A percentile compares a stretch with the other conserved stretches of the same genome.
phyloP scores from a whole-genome alignment of 2,888 invertebrate species.

The Aspidiotus rigidus region DNA sequence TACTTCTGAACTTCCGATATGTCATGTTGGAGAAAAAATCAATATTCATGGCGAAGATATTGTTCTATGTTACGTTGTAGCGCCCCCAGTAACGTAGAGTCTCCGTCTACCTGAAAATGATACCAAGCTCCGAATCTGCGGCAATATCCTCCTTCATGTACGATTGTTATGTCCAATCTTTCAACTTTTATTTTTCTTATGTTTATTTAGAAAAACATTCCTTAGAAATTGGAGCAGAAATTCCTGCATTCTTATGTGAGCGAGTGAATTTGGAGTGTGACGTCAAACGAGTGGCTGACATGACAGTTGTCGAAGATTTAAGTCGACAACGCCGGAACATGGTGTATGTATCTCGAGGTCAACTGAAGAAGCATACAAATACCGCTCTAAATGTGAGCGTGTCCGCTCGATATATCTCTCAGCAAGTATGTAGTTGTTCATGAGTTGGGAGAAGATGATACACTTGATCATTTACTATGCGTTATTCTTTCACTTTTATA shows the following conservation, averaged over 20 bases:
- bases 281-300: constrained; percentile 79
- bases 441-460: not conserved
- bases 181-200: not conserved
- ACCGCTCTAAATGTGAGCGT: constrained; percentile 83
- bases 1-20: no score
- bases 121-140: no score
- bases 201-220: constrained; percentile 43
- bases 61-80: no score
- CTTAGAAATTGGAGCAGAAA: constrained; percentile 58
- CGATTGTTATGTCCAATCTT: no score
- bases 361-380: constrained; percentile 82
- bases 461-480: not conserved
- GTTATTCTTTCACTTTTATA: constrained; percentile 39
- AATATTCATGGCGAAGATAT: no score
- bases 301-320: constrained; percentile 75
- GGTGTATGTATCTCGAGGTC: constrained; percentile 74
- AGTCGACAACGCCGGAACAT: constrained; percentile 63
- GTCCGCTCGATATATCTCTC: constrained; percentile 80
- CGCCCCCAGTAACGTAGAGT: no score
- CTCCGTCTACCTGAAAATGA: no score
- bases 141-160: no score
- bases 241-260: constrained; percentile 86
- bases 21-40: no score
- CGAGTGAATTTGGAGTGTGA: constrained; percentile 82
- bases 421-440: constrained; percentile 54